phyloP scores from a whole-genome alignment of 2,888 invertebrate species.

The Lacanobia oleracea region DNA sequence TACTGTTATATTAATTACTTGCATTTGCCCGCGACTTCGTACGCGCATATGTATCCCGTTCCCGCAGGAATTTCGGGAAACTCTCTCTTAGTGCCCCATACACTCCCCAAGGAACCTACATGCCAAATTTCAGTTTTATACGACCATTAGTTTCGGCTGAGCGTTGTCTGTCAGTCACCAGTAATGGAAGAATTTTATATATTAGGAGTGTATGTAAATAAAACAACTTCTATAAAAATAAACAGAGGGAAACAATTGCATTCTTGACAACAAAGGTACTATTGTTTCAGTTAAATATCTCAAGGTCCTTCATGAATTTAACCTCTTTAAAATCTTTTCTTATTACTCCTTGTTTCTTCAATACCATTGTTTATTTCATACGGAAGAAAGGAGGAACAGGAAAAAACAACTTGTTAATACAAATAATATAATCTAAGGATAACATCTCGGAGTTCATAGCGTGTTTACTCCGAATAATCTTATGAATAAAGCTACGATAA shows the following conservation, averaged over 20 bases:
- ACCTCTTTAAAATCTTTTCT: background rate
- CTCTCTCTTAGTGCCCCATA: too few species aligned
- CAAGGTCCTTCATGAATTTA: background rate
- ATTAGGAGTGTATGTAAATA: too few species aligned
- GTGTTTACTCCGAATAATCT: conserved; percentile 25
- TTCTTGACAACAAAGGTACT: background rate
- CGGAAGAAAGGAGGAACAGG: conserved; percentile 6
- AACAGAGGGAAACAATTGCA: background rate
- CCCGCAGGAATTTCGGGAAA: too few species aligned
- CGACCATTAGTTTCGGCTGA: too few species aligned
- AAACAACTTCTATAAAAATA: background rate
- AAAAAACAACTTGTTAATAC: conserved; percentile 36
- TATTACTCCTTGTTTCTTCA: conserved; percentile 2
- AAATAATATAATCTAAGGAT: conserved; percentile 37
- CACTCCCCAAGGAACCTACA: too few species aligned
- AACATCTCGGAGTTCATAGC: conserved; percentile 30
- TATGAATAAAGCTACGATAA: conserved; percentile 20
- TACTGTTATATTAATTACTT: too few species aligned
- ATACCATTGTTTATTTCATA: conserved; percentile 11
- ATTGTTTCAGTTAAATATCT: background rate
- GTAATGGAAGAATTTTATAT: too few species aligned
- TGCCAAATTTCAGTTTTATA: too few species aligned
- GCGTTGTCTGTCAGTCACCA: too few species aligned
- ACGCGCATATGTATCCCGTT: too few species aligned
- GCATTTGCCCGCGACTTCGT: too few species aligned